A percentile compares a stretch with the other conserved stretches of the same genome.
Conservation (phyloP, 2,888 invertebrate species). For the Drosophila leonis region DNA sequence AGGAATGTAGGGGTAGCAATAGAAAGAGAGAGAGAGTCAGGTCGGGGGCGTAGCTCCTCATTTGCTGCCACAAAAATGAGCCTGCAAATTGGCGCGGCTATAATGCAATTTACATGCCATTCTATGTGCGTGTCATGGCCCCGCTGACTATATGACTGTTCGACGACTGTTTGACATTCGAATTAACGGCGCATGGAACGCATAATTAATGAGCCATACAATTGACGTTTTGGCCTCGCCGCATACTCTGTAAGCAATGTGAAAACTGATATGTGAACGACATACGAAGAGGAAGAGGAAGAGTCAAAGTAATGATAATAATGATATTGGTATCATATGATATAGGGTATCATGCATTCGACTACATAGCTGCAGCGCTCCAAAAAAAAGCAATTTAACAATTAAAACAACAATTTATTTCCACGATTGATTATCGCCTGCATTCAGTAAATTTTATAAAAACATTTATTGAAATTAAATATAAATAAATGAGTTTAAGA, state of each 20-base stretch:
- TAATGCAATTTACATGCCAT: conserved; percentile 57
- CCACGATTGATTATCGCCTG: background rate
- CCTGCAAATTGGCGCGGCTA: conserved; percentile 41
- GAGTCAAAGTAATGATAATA: background rate
- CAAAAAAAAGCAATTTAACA: background rate
- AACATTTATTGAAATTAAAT: background rate
- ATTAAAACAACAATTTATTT: background rate
- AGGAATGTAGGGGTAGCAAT: background rate
- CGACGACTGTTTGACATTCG: conserved; percentile 44
- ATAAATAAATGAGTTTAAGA: background rate
- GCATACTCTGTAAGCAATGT: background rate
- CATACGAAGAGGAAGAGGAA: background rate
- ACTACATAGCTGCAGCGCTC: background rate
- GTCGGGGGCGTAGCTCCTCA: conserved; percentile 30
- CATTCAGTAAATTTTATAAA: background rate
- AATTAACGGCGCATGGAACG: conserved; percentile 44
- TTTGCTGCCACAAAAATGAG: conserved; percentile 44
- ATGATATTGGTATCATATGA: background rate
- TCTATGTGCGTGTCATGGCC: conserved; percentile 17
- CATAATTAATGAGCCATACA: conserved; percentile 50
- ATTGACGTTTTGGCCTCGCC: background rate
- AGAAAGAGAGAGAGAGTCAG: background rate
- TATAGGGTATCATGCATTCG: background rate
- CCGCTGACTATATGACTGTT: background rate
- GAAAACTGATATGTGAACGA: background rate